A percentile compares a stretch with the other conserved stretches of the same genome.
phyloP scores from a whole-genome alignment of 2,888 invertebrate species.

The Coelopa pilipes region DNA sequence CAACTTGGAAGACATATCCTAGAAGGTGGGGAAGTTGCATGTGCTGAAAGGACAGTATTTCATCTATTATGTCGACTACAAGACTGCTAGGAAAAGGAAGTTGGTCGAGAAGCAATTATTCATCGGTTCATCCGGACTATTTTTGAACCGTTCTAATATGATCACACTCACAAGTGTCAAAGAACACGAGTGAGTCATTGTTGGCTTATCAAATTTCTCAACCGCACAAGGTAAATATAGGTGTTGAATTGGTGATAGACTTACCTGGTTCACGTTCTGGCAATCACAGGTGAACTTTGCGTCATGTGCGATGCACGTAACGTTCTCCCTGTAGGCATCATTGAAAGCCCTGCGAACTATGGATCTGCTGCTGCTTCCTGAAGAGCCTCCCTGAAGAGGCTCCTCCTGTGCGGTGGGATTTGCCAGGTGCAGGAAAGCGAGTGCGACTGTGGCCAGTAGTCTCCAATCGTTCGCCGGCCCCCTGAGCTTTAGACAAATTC shows the following conservation, averaged over 20 bases:
- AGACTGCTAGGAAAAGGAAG: background rate
- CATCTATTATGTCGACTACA: background rate
- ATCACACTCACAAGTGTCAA: too few species aligned
- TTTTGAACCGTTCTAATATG: too few species aligned
- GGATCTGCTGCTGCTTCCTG: too few species aligned
- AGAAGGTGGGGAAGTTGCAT: constrained; percentile 69
- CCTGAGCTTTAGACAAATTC: background rate
- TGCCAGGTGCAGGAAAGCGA: background rate
- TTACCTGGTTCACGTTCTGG: constrained; percentile 61
- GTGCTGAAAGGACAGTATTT: constrained; percentile 66
- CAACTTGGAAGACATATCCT: constrained; percentile 69
- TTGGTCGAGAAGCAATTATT: too few species aligned
- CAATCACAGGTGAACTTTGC: constrained; percentile 65
- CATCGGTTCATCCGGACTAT: too few species aligned
- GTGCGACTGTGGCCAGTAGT: constrained; percentile 34
- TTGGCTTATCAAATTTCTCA: too few species aligned
- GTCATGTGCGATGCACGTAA: constrained; percentile 60
- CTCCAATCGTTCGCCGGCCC: constrained; percentile 8
- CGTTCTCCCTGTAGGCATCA: constrained; percentile 47
- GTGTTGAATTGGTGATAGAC: constrained; percentile 36
- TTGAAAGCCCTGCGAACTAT: background rate
- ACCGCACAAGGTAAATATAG: too few species aligned
- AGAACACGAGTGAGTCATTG: too few species aligned
- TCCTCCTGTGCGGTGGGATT: background rate
- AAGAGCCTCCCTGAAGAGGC: background rate